These are phyloP conservation scores for Anguilla marmorata DNA, from an alignment of 2,797 vertebrate species.

Conservation along the genomic window DNA sequence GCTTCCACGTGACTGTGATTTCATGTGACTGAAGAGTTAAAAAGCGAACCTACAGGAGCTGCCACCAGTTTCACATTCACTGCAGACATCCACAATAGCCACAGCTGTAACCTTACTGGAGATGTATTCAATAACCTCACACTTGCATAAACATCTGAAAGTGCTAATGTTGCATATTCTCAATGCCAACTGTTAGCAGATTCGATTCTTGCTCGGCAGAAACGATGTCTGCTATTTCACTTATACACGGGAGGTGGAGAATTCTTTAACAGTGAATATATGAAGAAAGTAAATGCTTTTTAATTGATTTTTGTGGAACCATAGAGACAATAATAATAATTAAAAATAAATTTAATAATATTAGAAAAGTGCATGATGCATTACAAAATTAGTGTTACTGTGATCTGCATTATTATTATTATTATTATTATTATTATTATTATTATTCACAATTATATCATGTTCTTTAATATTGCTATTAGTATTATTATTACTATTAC, in stretches of 20 bases:
- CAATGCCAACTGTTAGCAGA: background rate
- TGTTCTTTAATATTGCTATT: background rate
- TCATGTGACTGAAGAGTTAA: background rate
- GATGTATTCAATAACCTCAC: background rate
- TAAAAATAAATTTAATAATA: background rate
- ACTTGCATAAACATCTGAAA: background rate
- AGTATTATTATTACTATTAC: background rate
- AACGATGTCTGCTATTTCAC: background rate
- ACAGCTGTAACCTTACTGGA: background rate
- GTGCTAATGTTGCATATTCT: background rate
- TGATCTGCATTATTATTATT: background rate
- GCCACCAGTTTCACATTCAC: background rate
- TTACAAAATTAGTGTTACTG: background rate
- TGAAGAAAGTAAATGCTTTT: background rate
- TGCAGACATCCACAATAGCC: background rate
- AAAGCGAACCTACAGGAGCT: background rate
- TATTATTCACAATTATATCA: background rate
- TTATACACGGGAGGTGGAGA: background rate
- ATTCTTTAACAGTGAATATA: background rate
- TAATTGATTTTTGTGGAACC: background rate
- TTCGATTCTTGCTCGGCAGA: background rate
- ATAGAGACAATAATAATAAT: background rate
- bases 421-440: constrained; percentile 12
- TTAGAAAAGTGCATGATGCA: too few relatives aligned
- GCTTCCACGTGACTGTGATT: background rate